Base-by-base conservation (phyloP, 1,140 invertebrate species). In the Drosophila rhopaloa region DNA sequence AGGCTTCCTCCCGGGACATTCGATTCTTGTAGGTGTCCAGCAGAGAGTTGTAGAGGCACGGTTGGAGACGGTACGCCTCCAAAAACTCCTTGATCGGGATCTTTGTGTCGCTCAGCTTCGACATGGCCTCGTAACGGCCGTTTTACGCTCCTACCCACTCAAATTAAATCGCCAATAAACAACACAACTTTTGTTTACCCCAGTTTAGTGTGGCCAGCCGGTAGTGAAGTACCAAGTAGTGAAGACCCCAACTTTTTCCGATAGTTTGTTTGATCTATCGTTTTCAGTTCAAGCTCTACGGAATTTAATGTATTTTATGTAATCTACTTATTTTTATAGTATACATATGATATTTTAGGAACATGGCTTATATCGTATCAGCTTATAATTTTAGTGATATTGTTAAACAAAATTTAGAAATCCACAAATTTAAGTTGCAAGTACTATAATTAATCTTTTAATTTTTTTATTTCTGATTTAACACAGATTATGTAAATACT, bases 1-100 rank as follows among this genome's bases (percentile, higher is more conserved):
- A 92, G 5, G 92, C 92, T 16, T 85, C 72, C 41, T 92, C 89
- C 35, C 92, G 82, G 27, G 83, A 81, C 19, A 57, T 51, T 10
- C 91, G 83, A 65, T 91, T 89, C 51, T 92, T 92, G 58, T 93
- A 92, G 0, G 68, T 79, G 47, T 90, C 81, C 72, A 91, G 50
- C n/a, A 76, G 43, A 2, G 90, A 68, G 43, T 92, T 92, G 67
- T 92, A 92, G 11, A 92, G 70, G 43, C 90, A 91, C 32, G 92
- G 90, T 54, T 91, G 91, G 2, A 76, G 71, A 47, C 88, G 76
- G 68, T 92, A 92, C 4, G 86, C 75, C 41, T 92, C 88, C 19
- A 93, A 70, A 48, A 92, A 92, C 51, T 91, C 72, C 7, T 65
- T 61, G n/a, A 90, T 90, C 14, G 88, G 79, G 47, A 90, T 88